These are phyloP conservation scores for Mesoclemmys tuberculata DNA, from an alignment of 2,113 vertebrate species.

Conservation along the genomic window DNA sequence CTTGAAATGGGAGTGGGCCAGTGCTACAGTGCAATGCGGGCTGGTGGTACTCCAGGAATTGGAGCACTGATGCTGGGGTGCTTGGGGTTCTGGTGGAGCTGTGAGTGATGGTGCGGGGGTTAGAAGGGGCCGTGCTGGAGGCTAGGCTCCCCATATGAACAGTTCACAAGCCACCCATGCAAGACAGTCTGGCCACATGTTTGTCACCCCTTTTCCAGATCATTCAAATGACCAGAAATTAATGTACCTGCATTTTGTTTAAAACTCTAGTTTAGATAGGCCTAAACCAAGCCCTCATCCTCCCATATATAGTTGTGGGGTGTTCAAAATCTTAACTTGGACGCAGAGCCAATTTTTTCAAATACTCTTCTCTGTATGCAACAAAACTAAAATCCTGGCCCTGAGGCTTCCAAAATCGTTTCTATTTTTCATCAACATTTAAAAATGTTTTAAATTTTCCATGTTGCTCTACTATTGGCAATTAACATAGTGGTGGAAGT, in stretches of 20 bases:
- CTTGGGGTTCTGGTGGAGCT: too few species aligned
- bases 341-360: neutral
- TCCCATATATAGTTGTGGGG: neutral
- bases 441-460: neutral
- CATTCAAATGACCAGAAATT: neutral
- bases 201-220: too few species aligned
- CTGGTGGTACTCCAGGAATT: too few species aligned
- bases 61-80: too few species aligned
- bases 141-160: too few species aligned
- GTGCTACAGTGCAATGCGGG: too few species aligned
- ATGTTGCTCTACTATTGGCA: neutral
- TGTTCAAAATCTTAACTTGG: neutral
- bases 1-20: too few species aligned
- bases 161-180: too few species aligned
- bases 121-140: too few species aligned
- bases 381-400: neutral
- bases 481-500: neutral
- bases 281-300: neutral
- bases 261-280: neutral
- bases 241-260: rapidly evolving
- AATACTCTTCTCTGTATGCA: neutral
- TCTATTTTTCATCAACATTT: neutral
- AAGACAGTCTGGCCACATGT: too few species aligned
- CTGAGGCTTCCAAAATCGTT: neutral
- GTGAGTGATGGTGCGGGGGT: too few species aligned